Evolutionary conservation across 2,888 invertebrate genomes (phyloP).

Genomic region (Lasioglossum malachurum): DNA sequence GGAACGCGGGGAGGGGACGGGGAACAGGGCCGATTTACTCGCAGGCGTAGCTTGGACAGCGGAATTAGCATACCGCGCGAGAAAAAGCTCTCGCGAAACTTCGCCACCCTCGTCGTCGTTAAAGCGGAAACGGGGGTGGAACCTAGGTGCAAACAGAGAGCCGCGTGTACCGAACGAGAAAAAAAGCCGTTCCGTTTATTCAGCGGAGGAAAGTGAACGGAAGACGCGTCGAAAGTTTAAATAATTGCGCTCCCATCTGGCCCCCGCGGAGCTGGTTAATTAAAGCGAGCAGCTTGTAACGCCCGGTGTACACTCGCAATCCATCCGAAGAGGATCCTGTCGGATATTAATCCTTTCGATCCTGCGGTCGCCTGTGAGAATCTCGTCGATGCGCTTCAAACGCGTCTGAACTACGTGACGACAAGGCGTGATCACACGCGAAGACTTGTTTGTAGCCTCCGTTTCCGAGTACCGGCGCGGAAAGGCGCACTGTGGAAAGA

Average conservation of each 20-base stretch:
- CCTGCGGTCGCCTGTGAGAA: neutral
- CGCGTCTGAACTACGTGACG: neutral
- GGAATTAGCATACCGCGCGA: neutral
- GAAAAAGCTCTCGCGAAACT: neutral
- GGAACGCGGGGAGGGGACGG: neutral
- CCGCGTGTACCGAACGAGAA: neutral
- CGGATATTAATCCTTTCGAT: neutral
- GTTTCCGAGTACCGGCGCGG: neutral
- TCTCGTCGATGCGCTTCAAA: neutral
- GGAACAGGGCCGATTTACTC: neutral
- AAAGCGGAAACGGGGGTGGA: neutral
- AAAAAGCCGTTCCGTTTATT: constrained; percentile 29
- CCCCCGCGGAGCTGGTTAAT: constrained; percentile 41
- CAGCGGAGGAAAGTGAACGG: constrained; percentile 39
- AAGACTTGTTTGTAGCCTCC: neutral
- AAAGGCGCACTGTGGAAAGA: neutral
- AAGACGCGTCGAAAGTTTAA: constrained; percentile 56
- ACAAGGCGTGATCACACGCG: no score
- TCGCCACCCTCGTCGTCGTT: neutral
- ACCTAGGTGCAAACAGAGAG: constrained; percentile 6
- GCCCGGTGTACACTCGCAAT: neutral
- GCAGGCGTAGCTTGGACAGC: neutral
- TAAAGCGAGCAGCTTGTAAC: constrained; percentile 39
- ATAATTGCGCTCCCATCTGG: constrained; percentile 49
- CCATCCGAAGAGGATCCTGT: neutral